Conservation (phyloP, 2,888 invertebrate species). For the Parnassius orleans region DNA sequence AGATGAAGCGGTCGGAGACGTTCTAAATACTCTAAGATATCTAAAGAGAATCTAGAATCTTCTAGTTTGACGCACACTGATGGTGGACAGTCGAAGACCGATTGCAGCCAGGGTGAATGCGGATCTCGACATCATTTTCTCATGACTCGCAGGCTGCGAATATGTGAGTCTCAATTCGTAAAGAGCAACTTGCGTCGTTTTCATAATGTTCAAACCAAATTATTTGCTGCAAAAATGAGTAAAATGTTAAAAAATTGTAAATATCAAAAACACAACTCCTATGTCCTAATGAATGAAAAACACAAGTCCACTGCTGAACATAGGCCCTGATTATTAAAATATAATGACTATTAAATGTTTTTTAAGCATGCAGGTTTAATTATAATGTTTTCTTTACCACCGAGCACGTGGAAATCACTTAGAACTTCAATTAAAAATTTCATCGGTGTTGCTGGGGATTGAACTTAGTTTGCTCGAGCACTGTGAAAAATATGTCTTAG, state of each 20-base stretch:
- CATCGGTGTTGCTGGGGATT: too few species aligned
- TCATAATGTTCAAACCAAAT: conserved; percentile 72
- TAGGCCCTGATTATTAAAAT: too few species aligned
- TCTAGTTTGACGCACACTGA: conserved; percentile 81
- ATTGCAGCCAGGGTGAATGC: conserved; percentile 80
- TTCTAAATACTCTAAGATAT: conserved; percentile 23
- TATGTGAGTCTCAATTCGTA: conserved; percentile 83
- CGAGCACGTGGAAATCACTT: too few species aligned
- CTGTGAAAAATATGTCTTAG: too few species aligned
- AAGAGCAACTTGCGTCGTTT: conserved; percentile 80
- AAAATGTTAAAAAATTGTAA: conserved; percentile 47
- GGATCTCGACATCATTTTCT: conserved; percentile 80
- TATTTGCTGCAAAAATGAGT: conserved; percentile 62
- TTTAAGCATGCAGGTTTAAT: too few species aligned
- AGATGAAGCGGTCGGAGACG: conserved; percentile 18
- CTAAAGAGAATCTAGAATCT: conserved; percentile 50
- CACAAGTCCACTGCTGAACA: too few species aligned
- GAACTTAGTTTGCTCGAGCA: too few species aligned
- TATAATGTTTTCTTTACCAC: too few species aligned
- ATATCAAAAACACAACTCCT: conserved; percentile 45
- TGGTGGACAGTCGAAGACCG: conserved; percentile 82
- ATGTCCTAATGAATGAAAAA: conserved; percentile 40
- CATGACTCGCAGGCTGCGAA: conserved; percentile 80
- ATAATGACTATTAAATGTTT: too few species aligned
- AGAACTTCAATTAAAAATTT: too few species aligned